Base-by-base conservation (phyloP, 2,888 invertebrate genomes). In the Dasysyrphus tricinctus region DNA sequence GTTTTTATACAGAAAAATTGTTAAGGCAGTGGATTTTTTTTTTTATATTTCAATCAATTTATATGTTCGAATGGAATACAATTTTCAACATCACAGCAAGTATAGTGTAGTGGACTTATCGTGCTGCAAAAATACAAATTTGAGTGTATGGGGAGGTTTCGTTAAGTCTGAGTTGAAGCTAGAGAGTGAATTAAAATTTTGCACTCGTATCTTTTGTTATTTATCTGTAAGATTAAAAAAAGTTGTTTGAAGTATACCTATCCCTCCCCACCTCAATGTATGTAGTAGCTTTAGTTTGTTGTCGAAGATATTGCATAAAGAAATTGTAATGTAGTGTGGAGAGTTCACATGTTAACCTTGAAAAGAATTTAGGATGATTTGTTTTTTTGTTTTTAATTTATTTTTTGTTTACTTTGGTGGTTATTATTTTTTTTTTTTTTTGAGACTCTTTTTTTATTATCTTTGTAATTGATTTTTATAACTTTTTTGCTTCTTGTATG, bases 1-100 rank as follows among this genome's bases (percentile, higher is more conserved):
- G 90, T 90, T 92, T 92, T 90, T 89, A 89, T 89, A 88, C 81
- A 65, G 51, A 88, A 77, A 80, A 81, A 59, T 61, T 61, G 72
- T 51, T 49, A 57, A 59, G 49, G 81, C 63, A 51, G 75, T 44
- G 69, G n/a, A 76, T 83, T 72, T 74, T 72, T 74, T 72, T 69
- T 70, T 65, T 56, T 34, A 37, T 63, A 51, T 69, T 51, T 76
- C 29, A 37, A 29, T 49, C 51, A 42, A 70, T 70, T 56, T 24
- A 24, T 56, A 56, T 42, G 56, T 70, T 56, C 47, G 42, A 59
- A 32, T 59, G 59, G 51, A 70, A 63, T 37, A 69, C 8, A 34
- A 73, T 78, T 78, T 82, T 74, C 47, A 39, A 44, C 74, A 83
- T 79, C 51, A 16, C 29, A 29, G 70, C 57, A n/a, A 56, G 19